Conservation (phyloP, 2,888 invertebrate species). For the Pristionchus entomophagus region DNA sequence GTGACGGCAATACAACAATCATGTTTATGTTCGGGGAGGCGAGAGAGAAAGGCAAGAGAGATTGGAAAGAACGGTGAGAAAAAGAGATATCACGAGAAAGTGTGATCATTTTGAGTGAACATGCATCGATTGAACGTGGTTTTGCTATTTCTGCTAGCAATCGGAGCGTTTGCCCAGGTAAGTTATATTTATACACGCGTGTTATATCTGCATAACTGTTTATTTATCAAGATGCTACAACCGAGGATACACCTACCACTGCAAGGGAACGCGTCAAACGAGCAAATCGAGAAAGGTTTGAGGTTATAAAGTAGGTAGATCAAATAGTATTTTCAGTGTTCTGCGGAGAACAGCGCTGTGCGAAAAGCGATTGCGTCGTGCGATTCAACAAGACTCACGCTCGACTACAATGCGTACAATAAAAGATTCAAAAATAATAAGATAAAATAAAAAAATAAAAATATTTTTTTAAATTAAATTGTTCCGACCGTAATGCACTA, state of each 20-base stretch:
- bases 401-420: neutral
- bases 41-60: neutral
- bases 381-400: conserved; percentile 1
- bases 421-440: no score
- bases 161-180: neutral
- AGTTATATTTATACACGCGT: neutral
- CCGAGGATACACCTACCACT: conserved; percentile 2
- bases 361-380: neutral
- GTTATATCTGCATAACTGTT: no score
- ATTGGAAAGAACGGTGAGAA: neutral
- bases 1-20: no score
- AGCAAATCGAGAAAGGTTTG: neutral
- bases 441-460: neutral
- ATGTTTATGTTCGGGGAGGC: no score
- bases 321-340: neutral
- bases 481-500: neutral
- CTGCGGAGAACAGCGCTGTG: neutral
- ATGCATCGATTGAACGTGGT: conserved; percentile 14
- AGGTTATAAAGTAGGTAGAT: neutral
- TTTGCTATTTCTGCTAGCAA: neutral
- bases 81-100: neutral
- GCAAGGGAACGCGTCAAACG: neutral
- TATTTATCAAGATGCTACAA: conserved; percentile 1
- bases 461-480: neutral
- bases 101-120: conserved; percentile 1